phyloP scores from a whole-genome alignment of 2,113 vertebrate species.

The Lanius collurio region DNA sequence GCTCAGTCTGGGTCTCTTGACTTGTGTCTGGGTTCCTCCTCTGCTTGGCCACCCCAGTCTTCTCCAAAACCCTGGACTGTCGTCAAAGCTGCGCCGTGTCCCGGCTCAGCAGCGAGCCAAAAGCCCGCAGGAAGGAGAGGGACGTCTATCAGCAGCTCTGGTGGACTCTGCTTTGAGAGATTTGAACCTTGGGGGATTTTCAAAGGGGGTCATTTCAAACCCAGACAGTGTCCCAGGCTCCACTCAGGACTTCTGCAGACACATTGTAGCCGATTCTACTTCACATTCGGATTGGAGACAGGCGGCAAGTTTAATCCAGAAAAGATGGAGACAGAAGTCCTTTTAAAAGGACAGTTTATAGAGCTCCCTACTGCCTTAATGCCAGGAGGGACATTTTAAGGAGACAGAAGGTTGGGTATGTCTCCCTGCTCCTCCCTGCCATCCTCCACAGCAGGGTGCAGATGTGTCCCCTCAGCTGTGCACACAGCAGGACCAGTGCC shows the following conservation, averaged over 20 bases:
- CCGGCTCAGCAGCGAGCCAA: neutral
- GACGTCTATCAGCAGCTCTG: neutral
- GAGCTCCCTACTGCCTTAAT: neutral
- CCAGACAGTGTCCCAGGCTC: neutral
- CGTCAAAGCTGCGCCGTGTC: accelerated
- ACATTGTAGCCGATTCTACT: accelerated
- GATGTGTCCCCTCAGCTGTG: neutral
- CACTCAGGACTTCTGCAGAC: neutral
- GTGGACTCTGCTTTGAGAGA: neutral
- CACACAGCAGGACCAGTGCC: neutral
- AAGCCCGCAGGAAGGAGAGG: neutral
- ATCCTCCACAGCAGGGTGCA: neutral
- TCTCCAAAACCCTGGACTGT: neutral
- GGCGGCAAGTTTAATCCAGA: neutral
- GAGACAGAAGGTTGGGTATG: neutral
- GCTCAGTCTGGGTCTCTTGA: neutral
- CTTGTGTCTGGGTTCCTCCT: neutral
- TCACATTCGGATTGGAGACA: neutral
- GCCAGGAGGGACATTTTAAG: neutral
- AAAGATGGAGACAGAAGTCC: neutral
- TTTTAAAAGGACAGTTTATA: neutral
- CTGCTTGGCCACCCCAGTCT: neutral
- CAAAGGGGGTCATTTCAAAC: neutral
- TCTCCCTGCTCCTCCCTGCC: neutral
- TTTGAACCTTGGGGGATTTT: neutral